A percentile compares a stretch with the other conserved stretches of the same genome.
Evolutionary conservation across 2,113 vertebrate genomes (phyloP).

Genomic region (Ptyas mucosa): DNA sequence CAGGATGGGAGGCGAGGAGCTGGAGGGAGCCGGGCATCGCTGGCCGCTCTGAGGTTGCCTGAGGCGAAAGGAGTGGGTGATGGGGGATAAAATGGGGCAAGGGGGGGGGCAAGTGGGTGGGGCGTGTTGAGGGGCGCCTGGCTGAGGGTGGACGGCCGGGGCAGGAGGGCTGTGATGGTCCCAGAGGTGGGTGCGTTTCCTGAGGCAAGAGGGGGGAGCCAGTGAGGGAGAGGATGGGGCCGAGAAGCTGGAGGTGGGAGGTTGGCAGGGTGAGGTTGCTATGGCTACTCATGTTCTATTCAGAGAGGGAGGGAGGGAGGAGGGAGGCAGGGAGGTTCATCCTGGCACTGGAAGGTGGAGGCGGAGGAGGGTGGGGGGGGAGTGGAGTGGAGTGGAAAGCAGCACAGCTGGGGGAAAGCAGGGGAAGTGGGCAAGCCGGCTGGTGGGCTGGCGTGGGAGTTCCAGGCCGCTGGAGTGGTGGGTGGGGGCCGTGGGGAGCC

Average conservation of each 20-base stretch:
- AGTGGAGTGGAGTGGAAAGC: neutral
- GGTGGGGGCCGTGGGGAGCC: neutral
- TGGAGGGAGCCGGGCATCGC: neutral
- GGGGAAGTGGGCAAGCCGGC: neutral
- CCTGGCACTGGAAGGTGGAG: slow-evolving; percentile 66
- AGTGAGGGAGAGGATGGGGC: slow-evolving; percentile 45
- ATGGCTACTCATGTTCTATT: slow-evolving; percentile 68
- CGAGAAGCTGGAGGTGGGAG: slow-evolving; percentile 66
- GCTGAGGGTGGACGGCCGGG: neutral
- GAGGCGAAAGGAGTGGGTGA: slow-evolving; percentile 11
- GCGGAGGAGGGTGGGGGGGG: slow-evolving; percentile 32
- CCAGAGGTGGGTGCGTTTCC: neutral
- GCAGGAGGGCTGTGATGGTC: neutral
- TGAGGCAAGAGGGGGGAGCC: neutral
- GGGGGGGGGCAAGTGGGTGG: neutral
- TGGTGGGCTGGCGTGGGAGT: neutral
- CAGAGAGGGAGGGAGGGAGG: slow-evolving; percentile 61
- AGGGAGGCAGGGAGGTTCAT: slow-evolving; percentile 56
- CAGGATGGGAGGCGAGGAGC: no score
- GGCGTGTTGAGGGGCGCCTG: neutral
- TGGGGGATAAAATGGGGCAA: neutral
- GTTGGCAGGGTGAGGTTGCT: slow-evolving; percentile 70
- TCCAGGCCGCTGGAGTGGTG: neutral
- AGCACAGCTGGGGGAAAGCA: neutral
- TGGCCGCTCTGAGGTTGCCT: neutral